These are phyloP conservation scores for Ceyx melanurus DNA, from an alignment of 2,113 vertebrate genomes.

Conservation along the genomic window DNA sequence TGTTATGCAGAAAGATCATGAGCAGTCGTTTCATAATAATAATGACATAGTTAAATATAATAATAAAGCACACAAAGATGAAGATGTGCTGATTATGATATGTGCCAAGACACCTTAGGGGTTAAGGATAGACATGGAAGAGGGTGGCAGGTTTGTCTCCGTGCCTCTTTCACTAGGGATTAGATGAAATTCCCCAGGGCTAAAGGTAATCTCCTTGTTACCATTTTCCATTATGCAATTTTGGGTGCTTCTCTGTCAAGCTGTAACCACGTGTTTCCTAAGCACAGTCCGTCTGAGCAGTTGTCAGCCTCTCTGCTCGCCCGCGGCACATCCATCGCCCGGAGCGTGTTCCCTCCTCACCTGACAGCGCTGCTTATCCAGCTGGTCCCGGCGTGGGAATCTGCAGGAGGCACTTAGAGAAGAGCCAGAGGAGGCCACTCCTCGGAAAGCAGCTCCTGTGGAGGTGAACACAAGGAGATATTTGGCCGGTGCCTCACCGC, in stretches of 20 bases:
- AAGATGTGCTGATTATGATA: background rate
- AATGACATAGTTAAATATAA: background rate
- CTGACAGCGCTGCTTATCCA: background rate
- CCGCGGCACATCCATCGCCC: rapidly evolving
- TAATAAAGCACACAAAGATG: background rate
- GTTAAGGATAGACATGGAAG: background rate
- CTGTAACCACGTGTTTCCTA: background rate
- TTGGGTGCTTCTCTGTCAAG: background rate
- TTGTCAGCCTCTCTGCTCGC: background rate
- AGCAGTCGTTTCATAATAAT: background rate
- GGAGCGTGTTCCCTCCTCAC: background rate
- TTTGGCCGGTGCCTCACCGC: background rate
- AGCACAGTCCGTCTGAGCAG: background rate
- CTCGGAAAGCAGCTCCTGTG: background rate
- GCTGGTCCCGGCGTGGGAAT: background rate
- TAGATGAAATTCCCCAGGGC: background rate
- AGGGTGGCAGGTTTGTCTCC: background rate
- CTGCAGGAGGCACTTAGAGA: background rate
- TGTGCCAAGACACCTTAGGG: background rate
- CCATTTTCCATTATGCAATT: slow-evolving; percentile 17
- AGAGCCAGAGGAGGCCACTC: background rate
- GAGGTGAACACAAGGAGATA: background rate
- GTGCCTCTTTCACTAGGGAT: background rate
- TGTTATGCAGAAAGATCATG: background rate
- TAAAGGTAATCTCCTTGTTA: slow-evolving; percentile 9